A percentile compares a stretch with the other conserved stretches of the same genome.
Conservation (phyloP, 2,113 vertebrate species). For the Elephas maximus region DNA sequence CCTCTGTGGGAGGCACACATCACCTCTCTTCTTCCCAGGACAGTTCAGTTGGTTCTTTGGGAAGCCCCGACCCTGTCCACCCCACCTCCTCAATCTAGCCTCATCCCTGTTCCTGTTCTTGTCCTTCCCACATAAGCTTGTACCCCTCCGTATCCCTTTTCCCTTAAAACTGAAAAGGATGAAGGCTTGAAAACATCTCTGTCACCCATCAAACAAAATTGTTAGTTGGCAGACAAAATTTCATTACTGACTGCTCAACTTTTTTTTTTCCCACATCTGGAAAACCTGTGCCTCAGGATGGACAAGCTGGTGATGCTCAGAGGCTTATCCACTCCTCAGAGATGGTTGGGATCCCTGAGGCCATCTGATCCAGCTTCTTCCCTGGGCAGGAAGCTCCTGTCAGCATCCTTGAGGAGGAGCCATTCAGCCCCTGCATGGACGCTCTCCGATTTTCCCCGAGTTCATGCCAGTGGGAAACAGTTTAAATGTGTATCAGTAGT, state of each 20-base stretch:
- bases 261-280: neutral
- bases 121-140: neutral
- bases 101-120: slow-evolving; percentile 11
- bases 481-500: neutral
- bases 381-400: neutral
- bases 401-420: neutral
- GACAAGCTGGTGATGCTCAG: neutral
- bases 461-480: neutral
- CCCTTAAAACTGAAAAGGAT: neutral
- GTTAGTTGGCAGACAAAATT: neutral
- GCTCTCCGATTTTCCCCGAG: neutral
- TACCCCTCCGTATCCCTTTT: neutral
- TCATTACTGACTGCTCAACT: neutral
- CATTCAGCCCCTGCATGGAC: neutral
- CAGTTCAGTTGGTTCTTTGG: neutral
- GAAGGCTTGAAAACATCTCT: neutral
- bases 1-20: neutral
- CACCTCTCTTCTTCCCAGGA: neutral
- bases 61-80: accelerated
- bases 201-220: neutral
- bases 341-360: neutral
- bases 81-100: neutral
- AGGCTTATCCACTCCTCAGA: neutral
- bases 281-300: neutral
- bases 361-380: neutral